phyloP scores from a whole-genome alignment of 2,888 invertebrate species.

The Stenichneumon culpator region DNA sequence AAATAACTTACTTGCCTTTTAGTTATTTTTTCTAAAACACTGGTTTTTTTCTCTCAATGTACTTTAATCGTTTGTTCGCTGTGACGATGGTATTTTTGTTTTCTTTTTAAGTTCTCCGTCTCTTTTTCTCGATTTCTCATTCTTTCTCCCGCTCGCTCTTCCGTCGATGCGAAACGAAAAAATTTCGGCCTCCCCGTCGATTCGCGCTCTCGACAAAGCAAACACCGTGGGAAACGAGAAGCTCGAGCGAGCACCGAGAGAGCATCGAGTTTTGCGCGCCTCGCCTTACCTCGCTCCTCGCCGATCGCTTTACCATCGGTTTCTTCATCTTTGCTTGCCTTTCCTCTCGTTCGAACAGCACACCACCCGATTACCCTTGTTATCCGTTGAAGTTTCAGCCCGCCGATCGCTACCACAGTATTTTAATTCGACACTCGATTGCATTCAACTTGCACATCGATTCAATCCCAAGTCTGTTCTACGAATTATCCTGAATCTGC shows the following conservation, averaged over 20 bases:
- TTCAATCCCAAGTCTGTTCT: neutral
- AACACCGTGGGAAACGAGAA: slow-evolving; percentile 81
- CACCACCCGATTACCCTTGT: slow-evolving; percentile 36
- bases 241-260: slow-evolving; percentile 73
- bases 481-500: neutral
- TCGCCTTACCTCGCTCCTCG: slow-evolving; percentile 26
- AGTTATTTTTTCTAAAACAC: neutral
- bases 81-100: slow-evolving; percentile 1
- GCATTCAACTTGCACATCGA: neutral
- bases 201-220: slow-evolving; percentile 79
- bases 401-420: neutral
- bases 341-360: slow-evolving; percentile 4
- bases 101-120: neutral
- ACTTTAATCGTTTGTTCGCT: neutral
- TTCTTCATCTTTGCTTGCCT: slow-evolving; percentile 12
- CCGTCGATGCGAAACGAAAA: slow-evolving; percentile 72
- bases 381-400: slow-evolving; percentile 9
- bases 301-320: slow-evolving; percentile 36
- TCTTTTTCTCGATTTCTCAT: slow-evolving; percentile 19
- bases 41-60: neutral
- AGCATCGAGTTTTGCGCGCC: slow-evolving; percentile 32
- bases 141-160: slow-evolving; percentile 32
- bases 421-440: slow-evolving; percentile 1
- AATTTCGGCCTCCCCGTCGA: slow-evolving; percentile 67
- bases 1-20: neutral